Evolutionary conservation across 2,113 vertebrate genomes (phyloP).

Genomic region (Tragulus kanchil): DNA sequence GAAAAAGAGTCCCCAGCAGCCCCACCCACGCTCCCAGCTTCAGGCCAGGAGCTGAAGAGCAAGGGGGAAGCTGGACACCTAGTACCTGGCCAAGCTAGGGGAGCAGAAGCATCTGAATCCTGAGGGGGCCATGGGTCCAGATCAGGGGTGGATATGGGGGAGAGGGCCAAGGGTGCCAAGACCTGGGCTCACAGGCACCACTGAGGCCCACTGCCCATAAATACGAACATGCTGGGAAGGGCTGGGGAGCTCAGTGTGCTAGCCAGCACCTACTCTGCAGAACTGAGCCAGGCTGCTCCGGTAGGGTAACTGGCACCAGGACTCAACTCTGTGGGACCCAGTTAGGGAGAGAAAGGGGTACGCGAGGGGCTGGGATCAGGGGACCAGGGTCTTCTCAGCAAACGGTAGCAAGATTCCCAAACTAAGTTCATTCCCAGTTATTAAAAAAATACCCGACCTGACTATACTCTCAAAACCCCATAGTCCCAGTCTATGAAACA

Average conservation of each 20-base stretch:
- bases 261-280: neutral
- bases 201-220: neutral
- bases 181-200: neutral
- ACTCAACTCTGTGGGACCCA: neutral
- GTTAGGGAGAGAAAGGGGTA: neutral
- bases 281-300: neutral
- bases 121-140: no score
- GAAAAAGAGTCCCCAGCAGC: slow-evolving; percentile 74
- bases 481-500: neutral
- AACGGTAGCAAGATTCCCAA: neutral
- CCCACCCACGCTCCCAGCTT: slow-evolving; percentile 4
- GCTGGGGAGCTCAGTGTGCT: neutral
- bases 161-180: neutral
- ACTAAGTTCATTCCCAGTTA: neutral
- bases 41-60: neutral
- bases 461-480: neutral
- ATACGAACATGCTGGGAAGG: neutral
- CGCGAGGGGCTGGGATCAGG: no score
- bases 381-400: neutral
- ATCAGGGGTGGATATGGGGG: neutral
- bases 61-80: neutral
- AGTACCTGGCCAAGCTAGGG: neutral
- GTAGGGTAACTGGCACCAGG: neutral
- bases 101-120: neutral
- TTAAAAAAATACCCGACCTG: neutral